Conservation (phyloP, 2,888 invertebrate genomes). For the Eupithecia abbreviata region DNA sequence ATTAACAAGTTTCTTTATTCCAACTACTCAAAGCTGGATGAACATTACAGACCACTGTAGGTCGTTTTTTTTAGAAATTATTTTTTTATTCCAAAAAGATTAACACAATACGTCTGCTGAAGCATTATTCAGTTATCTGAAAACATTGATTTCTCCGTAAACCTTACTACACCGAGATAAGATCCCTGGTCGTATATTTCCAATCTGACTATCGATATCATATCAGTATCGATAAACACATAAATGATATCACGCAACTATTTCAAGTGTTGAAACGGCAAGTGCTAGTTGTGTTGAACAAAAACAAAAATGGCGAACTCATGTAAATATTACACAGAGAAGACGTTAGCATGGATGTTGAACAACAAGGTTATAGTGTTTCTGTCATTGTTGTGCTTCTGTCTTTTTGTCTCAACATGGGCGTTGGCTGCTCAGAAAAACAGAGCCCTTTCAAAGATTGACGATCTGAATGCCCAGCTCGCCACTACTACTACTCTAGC, state of each 20-base stretch:
- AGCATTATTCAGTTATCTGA: constrained; percentile 17
- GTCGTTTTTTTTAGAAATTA: neutral
- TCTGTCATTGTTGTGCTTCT: neutral
- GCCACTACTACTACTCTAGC: neutral
- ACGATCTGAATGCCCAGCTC: neutral
- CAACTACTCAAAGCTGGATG: too few relatives aligned
- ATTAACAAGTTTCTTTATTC: too few relatives aligned
- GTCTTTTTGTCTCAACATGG: constrained; percentile 2
- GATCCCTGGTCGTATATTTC: constrained; percentile 9
- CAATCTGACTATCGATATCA: constrained; percentile 12
- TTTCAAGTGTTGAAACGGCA: constrained; percentile 4
- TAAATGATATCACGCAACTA: constrained; percentile 2
- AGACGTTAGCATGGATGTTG: neutral
- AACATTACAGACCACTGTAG: neutral
- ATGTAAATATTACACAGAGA: constrained; percentile 11
- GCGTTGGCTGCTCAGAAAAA: constrained; percentile 11
- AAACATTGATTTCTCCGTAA: constrained; percentile 2
- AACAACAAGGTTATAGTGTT: constrained; percentile 6
- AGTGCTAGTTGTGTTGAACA: constrained; percentile 1
- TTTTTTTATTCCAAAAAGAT: neutral
- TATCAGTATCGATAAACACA: constrained; percentile 40
- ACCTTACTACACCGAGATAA: constrained; percentile 16
- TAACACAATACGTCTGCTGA: constrained; percentile 3
- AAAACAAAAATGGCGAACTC: constrained; percentile 6
- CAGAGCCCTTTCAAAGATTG: neutral